phyloP scores from a whole-genome alignment of 2,113 vertebrate genomes.

The Anthoscopus minutus region DNA sequence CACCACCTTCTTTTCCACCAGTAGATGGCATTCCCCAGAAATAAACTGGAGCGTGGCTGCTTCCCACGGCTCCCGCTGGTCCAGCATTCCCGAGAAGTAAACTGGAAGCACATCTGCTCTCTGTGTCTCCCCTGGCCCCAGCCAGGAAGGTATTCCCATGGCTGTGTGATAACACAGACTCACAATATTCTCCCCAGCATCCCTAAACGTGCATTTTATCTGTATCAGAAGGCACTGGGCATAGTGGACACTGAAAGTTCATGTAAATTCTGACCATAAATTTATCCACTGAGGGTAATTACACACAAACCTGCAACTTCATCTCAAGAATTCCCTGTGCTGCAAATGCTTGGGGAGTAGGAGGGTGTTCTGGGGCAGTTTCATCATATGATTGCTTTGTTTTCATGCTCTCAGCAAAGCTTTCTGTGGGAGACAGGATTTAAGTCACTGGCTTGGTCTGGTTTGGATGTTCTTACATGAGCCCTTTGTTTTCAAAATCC shows the following conservation, averaged over 20 bases:
- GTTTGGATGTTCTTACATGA: background rate
- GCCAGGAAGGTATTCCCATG: background rate
- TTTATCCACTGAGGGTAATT: background rate
- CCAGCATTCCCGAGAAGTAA: background rate
- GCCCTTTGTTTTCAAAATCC: background rate
- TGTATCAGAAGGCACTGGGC: background rate
- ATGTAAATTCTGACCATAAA: background rate
- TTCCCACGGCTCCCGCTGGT: background rate
- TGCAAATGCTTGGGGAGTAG: background rate
- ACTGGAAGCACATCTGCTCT: background rate
- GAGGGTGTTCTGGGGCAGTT: background rate
- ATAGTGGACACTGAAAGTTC: background rate
- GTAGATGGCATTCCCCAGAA: background rate
- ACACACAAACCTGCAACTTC: background rate
- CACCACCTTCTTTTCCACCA: background rate
- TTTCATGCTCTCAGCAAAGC: background rate
- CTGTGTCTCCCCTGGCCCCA: background rate
- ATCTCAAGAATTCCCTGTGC: background rate
- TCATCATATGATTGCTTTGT: background rate
- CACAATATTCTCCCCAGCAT: background rate
- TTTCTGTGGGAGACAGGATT: background rate
- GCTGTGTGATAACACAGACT: background rate
- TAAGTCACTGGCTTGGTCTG: background rate
- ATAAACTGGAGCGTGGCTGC: background rate
- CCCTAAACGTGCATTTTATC: background rate